Conservation (phyloP, 2,797 vertebrate species). For the Yasuhikotakia modesta region DNA sequence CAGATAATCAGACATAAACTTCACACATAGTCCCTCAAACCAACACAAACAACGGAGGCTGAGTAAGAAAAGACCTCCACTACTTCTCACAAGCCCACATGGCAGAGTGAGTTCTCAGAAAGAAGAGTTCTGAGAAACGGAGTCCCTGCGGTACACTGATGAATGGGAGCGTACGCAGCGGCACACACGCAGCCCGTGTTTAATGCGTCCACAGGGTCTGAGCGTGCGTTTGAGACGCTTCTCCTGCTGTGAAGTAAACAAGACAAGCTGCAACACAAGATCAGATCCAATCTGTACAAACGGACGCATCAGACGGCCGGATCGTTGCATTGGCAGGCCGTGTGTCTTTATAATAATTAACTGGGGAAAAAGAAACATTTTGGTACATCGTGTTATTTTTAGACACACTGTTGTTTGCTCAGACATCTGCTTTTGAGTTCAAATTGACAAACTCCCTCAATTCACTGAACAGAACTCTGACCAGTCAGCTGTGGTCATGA, state of each 20-base stretch:
- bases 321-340: conserved; percentile 11
- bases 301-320: conserved; percentile 8
- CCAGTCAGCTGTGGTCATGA: not conserved
- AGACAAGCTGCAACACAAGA: not conserved
- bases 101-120: conserved; percentile 45
- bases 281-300: conserved; percentile 22
- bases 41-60: conserved; percentile 8
- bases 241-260: conserved; percentile 34
- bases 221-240: conserved; percentile 23
- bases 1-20: not conserved
- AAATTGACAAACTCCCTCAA: not conserved
- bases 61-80: conserved; percentile 17
- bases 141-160: conserved; percentile 53
- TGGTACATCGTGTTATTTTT: not conserved
- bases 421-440: not conserved
- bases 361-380: not conserved
- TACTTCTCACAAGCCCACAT: conserved; percentile 25
- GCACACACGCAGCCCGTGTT: conserved; percentile 45
- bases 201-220: conserved; percentile 26
- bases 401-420: not conserved
- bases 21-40: not conserved
- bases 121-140: conserved; percentile 50
- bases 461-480: not conserved
- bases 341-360: not conserved
- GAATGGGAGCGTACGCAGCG: conserved; percentile 44